Base-by-base conservation (phyloP, 2,113 vertebrate species). In the Pangasianodon gigas region DNA sequence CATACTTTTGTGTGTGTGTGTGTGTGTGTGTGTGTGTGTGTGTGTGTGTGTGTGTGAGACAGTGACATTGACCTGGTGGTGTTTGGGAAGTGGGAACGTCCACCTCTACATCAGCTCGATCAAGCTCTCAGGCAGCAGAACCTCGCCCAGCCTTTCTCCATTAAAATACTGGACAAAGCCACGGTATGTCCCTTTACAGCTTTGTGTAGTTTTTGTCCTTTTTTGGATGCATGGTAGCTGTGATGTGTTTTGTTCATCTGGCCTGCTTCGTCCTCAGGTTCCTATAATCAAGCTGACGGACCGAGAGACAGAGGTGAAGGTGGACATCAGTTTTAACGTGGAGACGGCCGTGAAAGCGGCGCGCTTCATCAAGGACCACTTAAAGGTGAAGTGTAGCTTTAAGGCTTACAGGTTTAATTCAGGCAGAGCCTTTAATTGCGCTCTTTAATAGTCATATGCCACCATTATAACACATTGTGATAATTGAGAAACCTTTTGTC, bases 201-300 rank as follows among this genome's bases (percentile, higher is more conserved):
- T 56, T 52, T 18, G 2, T 19, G 1, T 7, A 2, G 0, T 21
- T 9, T 52, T n/a, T 52, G 2, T 48, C 4, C 4, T 8, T n/a
- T 19, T n/a, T 7, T 18, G 6, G 26, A 21, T 21, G 0, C 18
- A 5, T 4, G 2, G 14, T 24, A 24, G 1, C 32, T 2, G 21
- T 67, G 6, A 26, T 77, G 5, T 29, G 0, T 77, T 4, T 52
- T 13, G 16, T 44, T 75, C 16, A 41, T 9, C 52, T 48, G 54
- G 2, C 19, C 0, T 18, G 2, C 26, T 37, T 16, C 9, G 26
- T 83, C 24, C 81, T 41, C 93, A 99, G 98, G 98, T 99, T 92
- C 98, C 98, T 82, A 99, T 99, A 94, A 99, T 99, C 93, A 99
- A 99, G 92, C 97, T 99, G 91, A 99, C 98, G 11, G 98, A 99